Evolutionary conservation across 1,140 invertebrate species (phyloP).

Genomic region (Musca vetustissima): DNA sequence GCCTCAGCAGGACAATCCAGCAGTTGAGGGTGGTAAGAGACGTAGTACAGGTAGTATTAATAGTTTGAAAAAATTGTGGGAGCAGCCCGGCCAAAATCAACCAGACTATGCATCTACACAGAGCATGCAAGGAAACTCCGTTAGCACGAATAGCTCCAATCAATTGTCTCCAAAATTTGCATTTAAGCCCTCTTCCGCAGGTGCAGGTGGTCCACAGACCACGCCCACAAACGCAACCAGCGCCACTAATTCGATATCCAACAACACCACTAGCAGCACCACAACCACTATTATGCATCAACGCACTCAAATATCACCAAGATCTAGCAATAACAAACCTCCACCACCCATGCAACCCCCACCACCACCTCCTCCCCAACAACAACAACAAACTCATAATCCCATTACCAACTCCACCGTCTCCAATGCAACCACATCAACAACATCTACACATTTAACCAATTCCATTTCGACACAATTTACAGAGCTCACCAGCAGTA

Average conservation of each 20-base stretch:
- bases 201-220: neutral
- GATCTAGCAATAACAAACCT: conserved; percentile 29
- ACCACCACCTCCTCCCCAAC: conserved; percentile 41
- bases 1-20: conserved; percentile 42
- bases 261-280: neutral
- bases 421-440: conserved; percentile 16
- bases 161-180: conserved; percentile 52
- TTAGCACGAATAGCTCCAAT: conserved; percentile 52
- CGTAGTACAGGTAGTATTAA: conserved; percentile 90
- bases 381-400: conserved; percentile 1
- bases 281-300: conserved; percentile 8
- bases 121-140: conserved; percentile 30
- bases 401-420: conserved; percentile 30
- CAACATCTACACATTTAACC: conserved; percentile 39
- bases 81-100: conserved; percentile 61
- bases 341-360: conserved; percentile 51
- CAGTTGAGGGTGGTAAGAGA: conserved; percentile 76
- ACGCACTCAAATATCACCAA: conserved; percentile 27
- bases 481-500: conserved; percentile 53
- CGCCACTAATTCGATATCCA: conserved; percentile 25
- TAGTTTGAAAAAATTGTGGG: conserved; percentile 90
- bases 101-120: conserved; percentile 51
- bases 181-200: conserved; percentile 31
- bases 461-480: conserved; percentile 54
- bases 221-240: conserved; percentile 25